Base-by-base conservation (phyloP, 2,113 vertebrate species). In the Pseudopodoces humilis region DNA sequence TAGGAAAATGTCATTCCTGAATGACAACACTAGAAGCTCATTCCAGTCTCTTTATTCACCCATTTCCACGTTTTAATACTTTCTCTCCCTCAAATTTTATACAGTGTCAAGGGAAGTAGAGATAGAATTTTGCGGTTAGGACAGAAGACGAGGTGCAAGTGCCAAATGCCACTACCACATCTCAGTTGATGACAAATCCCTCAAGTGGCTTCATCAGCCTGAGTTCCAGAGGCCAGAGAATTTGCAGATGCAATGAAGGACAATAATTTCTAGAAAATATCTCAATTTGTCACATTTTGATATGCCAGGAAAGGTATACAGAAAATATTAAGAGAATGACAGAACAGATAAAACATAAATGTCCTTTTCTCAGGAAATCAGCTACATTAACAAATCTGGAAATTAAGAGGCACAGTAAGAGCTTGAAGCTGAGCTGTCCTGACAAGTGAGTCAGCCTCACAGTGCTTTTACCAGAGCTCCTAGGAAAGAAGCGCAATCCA, bases 391-490 rank as follows among this genome's bases (percentile, higher is more conserved):
- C 59, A 59, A 74, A 81, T 86, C 39, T 78, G 39, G 64, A 86
- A 90, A 94, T 88, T 81, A 92, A 50, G 50, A 77, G 33, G 83
- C 86, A 92, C 39, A 18, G 67, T 27, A 80, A 41, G 39, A 75
- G 52, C 86, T 92, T 97, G 96, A 97, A 88, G 96, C 35, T 96
- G 81, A 96, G 64, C 56, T 86, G 52, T 44, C 64, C 83, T 96
- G 96, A 97, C 95, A 97, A 90, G 86, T 52, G 65, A 93, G 64
- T 67, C 91, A 95, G 76, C 52, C 76, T 88, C 60, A 78, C 17
- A 64, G 52, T 49, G 68, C 65, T 84, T 93, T 81, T 94, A 94
- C 69, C 80, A 92, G 56, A 86, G 47, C 67, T 97, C 79, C 83
- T 75, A 76, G 59, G 47, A 95, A 90, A 94, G 75, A 90, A 87